phyloP scores from a whole-genome alignment of 2,888 invertebrate genomes.

The Nomada hirtipes region DNA sequence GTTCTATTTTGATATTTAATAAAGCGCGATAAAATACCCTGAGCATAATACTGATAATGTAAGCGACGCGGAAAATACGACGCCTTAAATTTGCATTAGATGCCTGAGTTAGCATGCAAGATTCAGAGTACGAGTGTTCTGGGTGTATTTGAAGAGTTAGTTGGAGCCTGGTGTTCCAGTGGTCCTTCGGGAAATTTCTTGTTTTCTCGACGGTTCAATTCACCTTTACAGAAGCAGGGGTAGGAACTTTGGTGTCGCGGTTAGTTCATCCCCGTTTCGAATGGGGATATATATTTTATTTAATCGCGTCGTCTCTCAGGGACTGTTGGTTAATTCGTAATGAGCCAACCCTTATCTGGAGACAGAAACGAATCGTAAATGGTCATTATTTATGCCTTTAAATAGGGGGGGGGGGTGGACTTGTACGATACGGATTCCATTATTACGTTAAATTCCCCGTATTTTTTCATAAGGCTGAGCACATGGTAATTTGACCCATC shows the following conservation, averaged over 20 bases:
- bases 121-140: conserved; percentile 56
- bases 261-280: conserved; percentile 43
- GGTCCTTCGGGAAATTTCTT: conserved; percentile 68
- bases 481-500: conserved; percentile 58
- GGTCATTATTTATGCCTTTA: background rate
- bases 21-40: background rate
- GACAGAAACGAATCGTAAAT: background rate
- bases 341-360: background rate
- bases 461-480: conserved; percentile 47
- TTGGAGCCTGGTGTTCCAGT: conserved; percentile 50
- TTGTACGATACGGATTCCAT: conserved; percentile 25
- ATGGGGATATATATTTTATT: conserved; percentile 65
- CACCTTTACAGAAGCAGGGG: conserved; percentile 7
- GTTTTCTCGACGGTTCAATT: conserved; percentile 61
- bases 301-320: conserved; percentile 8
- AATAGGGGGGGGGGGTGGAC: background rate
- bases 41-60: background rate
- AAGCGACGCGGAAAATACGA: conserved; percentile 27
- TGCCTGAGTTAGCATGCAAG: conserved; percentile 55
- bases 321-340: conserved; percentile 17
- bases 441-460: conserved; percentile 44
- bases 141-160: conserved; percentile 52
- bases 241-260: conserved; percentile 16
- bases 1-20: background rate
- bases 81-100: conserved; percentile 49